Evolutionary conservation across 1,140 invertebrate species (phyloP).

Genomic region (Drosophila pandora): DNA sequence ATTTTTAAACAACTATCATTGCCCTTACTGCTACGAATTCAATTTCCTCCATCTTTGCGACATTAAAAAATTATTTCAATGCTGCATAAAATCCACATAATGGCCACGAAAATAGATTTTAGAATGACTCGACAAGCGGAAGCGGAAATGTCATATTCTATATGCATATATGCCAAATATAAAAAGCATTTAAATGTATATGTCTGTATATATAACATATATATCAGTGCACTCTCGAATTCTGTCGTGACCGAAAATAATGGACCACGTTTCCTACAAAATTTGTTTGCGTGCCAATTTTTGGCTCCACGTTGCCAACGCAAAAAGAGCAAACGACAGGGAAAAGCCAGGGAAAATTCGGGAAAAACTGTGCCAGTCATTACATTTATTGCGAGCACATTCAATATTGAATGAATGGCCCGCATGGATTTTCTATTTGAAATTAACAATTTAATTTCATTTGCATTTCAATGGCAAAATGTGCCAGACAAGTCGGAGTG

Average conservation of each 20-base stretch:
- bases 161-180: conserved; percentile 43
- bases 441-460: conserved; percentile 83
- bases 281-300: conserved; percentile 81
- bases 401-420: conserved; percentile 80
- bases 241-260: conserved; percentile 70
- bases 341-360: conserved; percentile 4
- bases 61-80: conserved; percentile 17
- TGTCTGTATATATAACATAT: conserved; percentile 5
- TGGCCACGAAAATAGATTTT: conserved; percentile 51
- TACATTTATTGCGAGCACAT: conserved; percentile 81
- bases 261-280: conserved; percentile 77
- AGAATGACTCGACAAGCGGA: conserved; percentile 58
- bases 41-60: neutral
- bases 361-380: conserved; percentile 77
- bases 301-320: conserved; percentile 28
- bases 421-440: conserved; percentile 80
- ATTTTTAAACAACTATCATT: no score
- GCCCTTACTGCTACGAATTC: neutral
- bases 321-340: neutral
- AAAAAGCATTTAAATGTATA: conserved; percentile 19
- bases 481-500: conserved; percentile 42
- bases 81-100: conserved; percentile 30
- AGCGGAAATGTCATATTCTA: conserved; percentile 73
- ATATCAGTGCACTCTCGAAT: conserved; percentile 46
- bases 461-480: conserved; percentile 78